Conservation (phyloP, 2,113 vertebrate genomes). For the human (Homo sapiens) region DNA sequence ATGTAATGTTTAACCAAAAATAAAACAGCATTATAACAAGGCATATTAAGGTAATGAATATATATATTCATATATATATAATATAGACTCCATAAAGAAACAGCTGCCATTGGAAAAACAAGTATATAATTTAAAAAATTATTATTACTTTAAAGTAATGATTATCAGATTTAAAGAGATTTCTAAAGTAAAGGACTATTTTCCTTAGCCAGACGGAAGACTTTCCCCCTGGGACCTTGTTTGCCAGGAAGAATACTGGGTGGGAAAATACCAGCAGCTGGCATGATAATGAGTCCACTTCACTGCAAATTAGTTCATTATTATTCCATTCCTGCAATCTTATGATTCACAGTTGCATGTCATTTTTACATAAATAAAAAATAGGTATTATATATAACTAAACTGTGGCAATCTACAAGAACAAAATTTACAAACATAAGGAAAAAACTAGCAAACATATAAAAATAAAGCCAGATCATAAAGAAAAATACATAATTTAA, state of each 20-base stretch:
- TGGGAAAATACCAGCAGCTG: constrained; percentile 58
- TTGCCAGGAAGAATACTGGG: constrained; percentile 44
- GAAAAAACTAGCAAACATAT: not conserved
- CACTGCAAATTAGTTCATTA: constrained; percentile 64
- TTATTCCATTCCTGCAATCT: constrained; percentile 63
- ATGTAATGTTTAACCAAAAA: not conserved
- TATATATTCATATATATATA: not conserved
- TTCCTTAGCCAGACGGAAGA: constrained; percentile 44
- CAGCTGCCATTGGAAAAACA: not conserved
- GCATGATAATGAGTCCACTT: constrained; percentile 51
- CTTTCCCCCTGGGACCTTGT: constrained; percentile 35
- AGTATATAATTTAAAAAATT: not conserved
- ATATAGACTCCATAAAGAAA: not conserved
- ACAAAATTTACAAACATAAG: constrained; percentile 59
- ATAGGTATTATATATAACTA: constrained; percentile 28
- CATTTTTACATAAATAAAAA: constrained; percentile 68
- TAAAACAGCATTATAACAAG: not conserved
- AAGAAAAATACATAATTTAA: not conserved
- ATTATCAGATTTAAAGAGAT: constrained; percentile 11
- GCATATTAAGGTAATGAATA: not conserved
- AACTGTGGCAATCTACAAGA: constrained; percentile 30
- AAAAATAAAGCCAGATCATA: not conserved
- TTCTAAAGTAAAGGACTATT: constrained; percentile 6
- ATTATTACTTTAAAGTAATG: not conserved
- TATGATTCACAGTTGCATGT: constrained; percentile 62